Conservation (phyloP, 2,797 vertebrate species). For the Pachyuromys duprasi region DNA sequence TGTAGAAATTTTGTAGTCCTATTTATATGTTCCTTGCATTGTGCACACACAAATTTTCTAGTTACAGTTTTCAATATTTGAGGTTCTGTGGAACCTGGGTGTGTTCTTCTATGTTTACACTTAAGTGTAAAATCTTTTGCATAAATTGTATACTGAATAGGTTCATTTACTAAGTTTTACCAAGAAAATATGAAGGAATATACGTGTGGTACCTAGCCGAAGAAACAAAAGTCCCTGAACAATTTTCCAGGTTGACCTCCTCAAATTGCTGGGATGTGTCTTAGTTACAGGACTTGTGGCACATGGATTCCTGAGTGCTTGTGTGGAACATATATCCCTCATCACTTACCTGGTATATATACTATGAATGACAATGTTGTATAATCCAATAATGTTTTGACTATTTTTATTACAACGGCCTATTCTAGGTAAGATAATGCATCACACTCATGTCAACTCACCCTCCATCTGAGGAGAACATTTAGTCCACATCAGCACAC, state of each 20-base stretch:
- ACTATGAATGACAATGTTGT: neutral
- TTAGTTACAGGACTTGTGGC: neutral
- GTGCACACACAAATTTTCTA: neutral
- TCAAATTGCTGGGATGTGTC: neutral
- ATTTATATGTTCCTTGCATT: too few species aligned
- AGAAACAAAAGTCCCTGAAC: neutral
- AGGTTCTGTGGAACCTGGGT: neutral
- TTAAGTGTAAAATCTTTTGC: neutral
- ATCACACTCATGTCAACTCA: neutral
- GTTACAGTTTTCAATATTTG: neutral
- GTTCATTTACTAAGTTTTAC: neutral
- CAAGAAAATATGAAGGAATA: neutral
- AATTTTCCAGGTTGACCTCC: neutral
- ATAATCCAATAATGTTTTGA: neutral
- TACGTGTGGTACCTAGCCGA: neutral
- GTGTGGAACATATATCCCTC: neutral
- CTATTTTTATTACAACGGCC: neutral
- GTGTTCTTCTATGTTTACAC: neutral
- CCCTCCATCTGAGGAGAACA: neutral
- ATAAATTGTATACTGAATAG: neutral
- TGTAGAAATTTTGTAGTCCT: neutral
- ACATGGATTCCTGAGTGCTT: neutral
- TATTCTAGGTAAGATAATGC: neutral
- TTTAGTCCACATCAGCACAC: conserved; percentile 24
- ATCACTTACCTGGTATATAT: too few species aligned